Base-by-base conservation (phyloP, 2,797 vertebrate genomes). In the Zonotrichia albicollis region DNA sequence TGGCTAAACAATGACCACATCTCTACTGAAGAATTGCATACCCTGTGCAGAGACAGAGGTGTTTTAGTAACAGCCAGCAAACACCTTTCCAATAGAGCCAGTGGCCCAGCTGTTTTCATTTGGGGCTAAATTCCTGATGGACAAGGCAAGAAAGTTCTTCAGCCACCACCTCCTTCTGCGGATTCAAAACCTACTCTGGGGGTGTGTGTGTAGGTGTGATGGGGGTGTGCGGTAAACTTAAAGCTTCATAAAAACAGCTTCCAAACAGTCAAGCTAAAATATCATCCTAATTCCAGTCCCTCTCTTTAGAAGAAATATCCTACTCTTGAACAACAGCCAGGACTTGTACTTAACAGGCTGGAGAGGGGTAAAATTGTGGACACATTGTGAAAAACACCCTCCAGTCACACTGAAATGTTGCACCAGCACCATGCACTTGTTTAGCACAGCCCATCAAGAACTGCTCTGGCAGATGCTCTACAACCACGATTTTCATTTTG, bases 381-480 rank as follows among this genome's bases (percentile, higher is more conserved):
- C 21, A 23, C 1, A 0, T 14, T 8, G 40, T 7, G 34, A 77
- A 58, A 53, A 90, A 46, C 7, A 22, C 32, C 80, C 87, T 74
- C 71, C 83, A 92, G 78, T 46, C 32, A 23, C 68, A 73, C 23
- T 73, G 74, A n/a, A 77, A 42, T n/a, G 13, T 46, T 93, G 91
- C 90, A 89, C 60, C 90, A 68, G 78, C 83, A 80, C 94, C 76
- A 83, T 1, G 1, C n/a, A 62, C 75, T 89, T 77, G 74, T 84
- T 95, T 51, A 62, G 86, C 30, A 78, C 30, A 89, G 70, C 93
- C 58, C 60, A 89, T 65, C 64, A 87, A 64, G 82, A 90, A 94
- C 84, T 43, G 40, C 84, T 89, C 82, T 64, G 92, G 90, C 86
- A 96, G 64, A 76, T 16, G 91, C 72, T 95, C 76, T 79, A 86